A percentile compares a stretch with the other conserved stretches of the same genome.
Conservation (phyloP, 2,888 invertebrate species). For the Aethes cnicana region DNA sequence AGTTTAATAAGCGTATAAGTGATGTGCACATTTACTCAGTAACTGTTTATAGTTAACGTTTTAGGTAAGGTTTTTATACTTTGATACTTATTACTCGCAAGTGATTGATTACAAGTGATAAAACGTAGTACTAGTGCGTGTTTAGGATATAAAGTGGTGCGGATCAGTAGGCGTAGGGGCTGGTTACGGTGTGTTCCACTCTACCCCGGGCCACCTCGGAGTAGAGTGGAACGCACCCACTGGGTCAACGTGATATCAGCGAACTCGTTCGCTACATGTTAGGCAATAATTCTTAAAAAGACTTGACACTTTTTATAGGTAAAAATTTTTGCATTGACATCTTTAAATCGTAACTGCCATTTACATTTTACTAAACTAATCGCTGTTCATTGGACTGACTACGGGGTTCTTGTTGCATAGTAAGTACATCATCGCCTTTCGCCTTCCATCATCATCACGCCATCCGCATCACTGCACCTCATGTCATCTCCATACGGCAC, state of each 20-base stretch:
- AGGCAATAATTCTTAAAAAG: conserved; percentile 77
- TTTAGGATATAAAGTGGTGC: conserved; percentile 72
- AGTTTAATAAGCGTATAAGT: conserved; percentile 68
- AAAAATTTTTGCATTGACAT: conserved; percentile 68
- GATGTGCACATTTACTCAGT: conserved; percentile 73
- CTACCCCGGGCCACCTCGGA: background rate
- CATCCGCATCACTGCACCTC: conserved; percentile 78
- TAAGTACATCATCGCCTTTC: conserved; percentile 50
- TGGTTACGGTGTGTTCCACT: conserved; percentile 8
- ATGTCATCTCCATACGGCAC: conserved; percentile 71
- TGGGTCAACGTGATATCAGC: conserved; percentile 51
- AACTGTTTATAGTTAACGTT: conserved; percentile 69
- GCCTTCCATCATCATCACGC: conserved; percentile 50
- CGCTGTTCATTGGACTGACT: conserved; percentile 59
- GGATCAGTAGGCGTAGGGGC: conserved; percentile 58
- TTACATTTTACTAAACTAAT: conserved; percentile 59
- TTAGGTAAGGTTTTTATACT: conserved; percentile 77
- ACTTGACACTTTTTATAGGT: conserved; percentile 75
- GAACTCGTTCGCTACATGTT: conserved; percentile 47
- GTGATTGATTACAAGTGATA: conserved; percentile 82
- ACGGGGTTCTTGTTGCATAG: conserved; percentile 62
- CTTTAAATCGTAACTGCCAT: conserved; percentile 73
- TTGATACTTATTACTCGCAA: conserved; percentile 80
- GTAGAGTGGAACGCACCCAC: conserved; percentile 12
- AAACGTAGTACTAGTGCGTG: conserved; percentile 69